Evolutionary conservation across 1,140 invertebrate genomes (phyloP).

Genomic region (Drosophila repletoides): DNA sequence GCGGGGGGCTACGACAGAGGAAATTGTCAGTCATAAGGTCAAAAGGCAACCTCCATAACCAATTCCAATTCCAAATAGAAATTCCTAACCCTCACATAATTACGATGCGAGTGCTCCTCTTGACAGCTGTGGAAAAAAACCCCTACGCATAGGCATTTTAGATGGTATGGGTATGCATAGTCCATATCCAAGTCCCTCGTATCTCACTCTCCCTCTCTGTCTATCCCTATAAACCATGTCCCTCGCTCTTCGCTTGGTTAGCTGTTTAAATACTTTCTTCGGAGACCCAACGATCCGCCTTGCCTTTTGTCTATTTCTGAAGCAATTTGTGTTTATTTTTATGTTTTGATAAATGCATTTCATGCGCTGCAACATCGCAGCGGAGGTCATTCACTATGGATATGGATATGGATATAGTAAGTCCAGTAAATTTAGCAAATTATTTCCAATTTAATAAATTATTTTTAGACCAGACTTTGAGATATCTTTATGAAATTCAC

Average conservation of each 20-base stretch:
- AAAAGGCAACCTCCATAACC: conserved; percentile 34
- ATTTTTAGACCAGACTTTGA: too few species aligned
- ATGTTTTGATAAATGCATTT: conserved; percentile 81
- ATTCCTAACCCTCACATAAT: conserved; percentile 49
- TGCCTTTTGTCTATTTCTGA: conserved; percentile 69
- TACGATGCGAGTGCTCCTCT: conserved; percentile 46
- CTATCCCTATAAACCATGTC: too few species aligned
- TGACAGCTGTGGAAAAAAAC: conserved; percentile 71
- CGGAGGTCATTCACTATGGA: conserved; percentile 73
- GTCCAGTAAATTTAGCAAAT: background rate
- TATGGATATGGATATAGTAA: conserved; percentile 10
- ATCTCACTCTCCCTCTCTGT: background rate
- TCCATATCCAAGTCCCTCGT: background rate
- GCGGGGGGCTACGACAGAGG: conserved; percentile 37
- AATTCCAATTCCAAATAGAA: background rate
- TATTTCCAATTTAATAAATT: conserved; percentile 13
- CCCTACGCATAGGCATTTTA: conserved; percentile 67
- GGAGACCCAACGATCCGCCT: background rate
- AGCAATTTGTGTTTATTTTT: conserved; percentile 80
- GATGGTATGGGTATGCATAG: background rate
- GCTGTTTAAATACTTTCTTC: conserved; percentile 65
- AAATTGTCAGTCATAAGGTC: conserved; percentile 79
- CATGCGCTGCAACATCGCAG: conserved; percentile 36
- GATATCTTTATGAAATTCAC: too few species aligned
- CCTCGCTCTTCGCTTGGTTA: conserved; percentile 46